Percentiles rank a stretch among this genome's conserved stretches.
These are phyloP conservation scores for Platichthys flesus DNA, from an alignment of 2,113 vertebrate species.

Conservation along the genomic window DNA sequence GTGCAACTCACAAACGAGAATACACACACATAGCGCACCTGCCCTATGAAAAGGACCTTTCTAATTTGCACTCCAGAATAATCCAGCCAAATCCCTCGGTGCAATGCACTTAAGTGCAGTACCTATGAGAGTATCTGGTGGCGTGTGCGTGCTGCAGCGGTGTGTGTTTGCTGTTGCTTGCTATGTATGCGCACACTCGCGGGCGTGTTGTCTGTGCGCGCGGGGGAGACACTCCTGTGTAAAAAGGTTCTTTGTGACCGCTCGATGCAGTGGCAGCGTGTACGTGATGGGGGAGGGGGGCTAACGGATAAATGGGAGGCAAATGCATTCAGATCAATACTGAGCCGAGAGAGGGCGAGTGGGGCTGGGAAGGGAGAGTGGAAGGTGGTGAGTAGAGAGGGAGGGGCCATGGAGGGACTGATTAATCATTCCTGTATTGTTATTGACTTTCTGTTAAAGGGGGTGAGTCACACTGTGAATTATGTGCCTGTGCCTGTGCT, in stretches of 20 bases:
- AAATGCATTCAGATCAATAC: conserved; percentile 87
- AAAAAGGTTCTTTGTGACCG: conserved; percentile 77
- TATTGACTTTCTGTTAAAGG: conserved; percentile 85
- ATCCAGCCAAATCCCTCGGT: conserved; percentile 55
- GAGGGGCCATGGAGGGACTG: conserved; percentile 69
- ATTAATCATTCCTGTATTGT: conserved; percentile 84
- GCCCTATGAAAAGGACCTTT: conserved; percentile 57
- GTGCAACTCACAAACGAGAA: conserved; percentile 46
- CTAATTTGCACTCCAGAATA: conserved; percentile 64
- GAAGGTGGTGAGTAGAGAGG: conserved; percentile 62
- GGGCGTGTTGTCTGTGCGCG: conserved; percentile 26
- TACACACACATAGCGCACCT: conserved; percentile 60
- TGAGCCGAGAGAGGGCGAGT: conserved; percentile 74
- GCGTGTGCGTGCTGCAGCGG: not conserved
- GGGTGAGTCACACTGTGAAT: conserved; percentile 79
- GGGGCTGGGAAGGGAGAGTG: conserved; percentile 65
- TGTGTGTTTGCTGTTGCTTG: conserved; percentile 15
- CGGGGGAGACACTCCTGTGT: conserved; percentile 55
- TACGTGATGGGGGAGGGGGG: conserved; percentile 52
- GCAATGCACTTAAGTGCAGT: conserved; percentile 46
- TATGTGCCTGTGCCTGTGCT: conserved; percentile 58
- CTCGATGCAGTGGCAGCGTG: conserved; percentile 69
- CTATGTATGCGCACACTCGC: conserved; percentile 4
- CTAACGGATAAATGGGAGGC: conserved; percentile 80
- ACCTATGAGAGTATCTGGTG: conserved; percentile 45